phyloP scores from a whole-genome alignment of 1,140 invertebrate genomes.

The Thrips palmi region DNA sequence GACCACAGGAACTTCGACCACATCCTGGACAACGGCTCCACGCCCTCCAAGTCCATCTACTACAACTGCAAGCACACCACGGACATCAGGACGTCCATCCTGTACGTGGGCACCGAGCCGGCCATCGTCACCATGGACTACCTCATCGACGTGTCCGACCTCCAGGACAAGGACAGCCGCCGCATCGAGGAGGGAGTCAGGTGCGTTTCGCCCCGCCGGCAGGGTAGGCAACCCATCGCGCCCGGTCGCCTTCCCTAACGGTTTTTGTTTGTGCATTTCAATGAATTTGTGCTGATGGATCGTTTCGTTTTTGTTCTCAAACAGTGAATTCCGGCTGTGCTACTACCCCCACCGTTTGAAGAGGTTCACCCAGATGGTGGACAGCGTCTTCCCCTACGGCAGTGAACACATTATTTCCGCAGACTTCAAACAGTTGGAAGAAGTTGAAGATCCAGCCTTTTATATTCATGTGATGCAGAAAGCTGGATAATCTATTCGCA shows the following conservation, averaged over 20 bases:
- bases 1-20: slow-evolving; percentile 79
- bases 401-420: slow-evolving; percentile 51
- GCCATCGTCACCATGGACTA: slow-evolving; percentile 63
- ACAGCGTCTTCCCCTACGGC: slow-evolving; percentile 44
- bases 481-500: no score
- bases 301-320: no score
- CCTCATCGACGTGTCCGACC: slow-evolving; percentile 35
- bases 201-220: neutral
- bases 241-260: no score
- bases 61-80: slow-evolving; percentile 65
- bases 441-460: slow-evolving; percentile 49
- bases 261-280: no score
- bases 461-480: slow-evolving; percentile 73
- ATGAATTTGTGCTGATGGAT: no score
- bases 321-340: slow-evolving; percentile 60
- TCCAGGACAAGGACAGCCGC: neutral
- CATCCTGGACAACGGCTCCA: slow-evolving; percentile 49
- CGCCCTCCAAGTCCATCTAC: slow-evolving; percentile 64
- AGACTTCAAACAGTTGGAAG: slow-evolving; percentile 54
- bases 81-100: slow-evolving; percentile 63
- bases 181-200: neutral
- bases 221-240: neutral
- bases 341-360: slow-evolving; percentile 67
- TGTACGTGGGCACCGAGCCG: slow-evolving; percentile 52
- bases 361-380: slow-evolving; percentile 46